Evolutionary conservation across 2,797 vertebrate species (phyloP), one percentile per base, ranked within the genome.

Genomic region (Anisognathus igniventris): DNA sequence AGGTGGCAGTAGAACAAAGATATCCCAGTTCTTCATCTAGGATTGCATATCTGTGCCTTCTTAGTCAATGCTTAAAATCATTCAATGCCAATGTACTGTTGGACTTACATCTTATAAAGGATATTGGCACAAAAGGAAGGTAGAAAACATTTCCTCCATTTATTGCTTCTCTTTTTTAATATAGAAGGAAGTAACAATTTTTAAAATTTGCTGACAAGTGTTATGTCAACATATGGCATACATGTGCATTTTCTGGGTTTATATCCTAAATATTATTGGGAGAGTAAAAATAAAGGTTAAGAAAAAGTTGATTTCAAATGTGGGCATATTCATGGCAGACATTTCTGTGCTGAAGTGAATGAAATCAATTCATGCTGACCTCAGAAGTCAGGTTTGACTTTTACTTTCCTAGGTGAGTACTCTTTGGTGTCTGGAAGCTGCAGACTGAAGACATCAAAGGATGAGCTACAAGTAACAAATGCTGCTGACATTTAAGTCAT

Each of bases 161-260:
- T 33, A 21, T 54, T 33, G 0, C 0, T 31, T 7, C 0, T 21
- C 39, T n/a, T n/a, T n/a, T 64, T 42, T 4, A 57, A 14, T 24
- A 57, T 12, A 23, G 66, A 82, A 72, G 3, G 6, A 67, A 40
- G 4, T 10, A 6, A 37, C 3, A 6, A 12, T 45, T 56, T 73
- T 0, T 8, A 48, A 51, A 50, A 66, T 2, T 10, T 79, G 2
- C 56, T 58, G 21, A 31, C 12, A 62, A 54, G 13, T 31, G 6
- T 25, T 77, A 21, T 12, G 56, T 23, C 31, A 66, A 37, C 22
- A 23, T 37, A 20, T 16, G 14, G 9, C 4, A 47, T 28, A 8
- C 2, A 11, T 10, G 1, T 64, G 4, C 3, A 44, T 77, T 53
- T 84, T 64, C 7, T 27, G 25, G 2, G 0, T 57, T 87, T 74